Evolutionary conservation across 2,113 vertebrate species (phyloP), one percentile per base, ranked within the genome.

Genomic region (Pungitius pungitius): DNA sequence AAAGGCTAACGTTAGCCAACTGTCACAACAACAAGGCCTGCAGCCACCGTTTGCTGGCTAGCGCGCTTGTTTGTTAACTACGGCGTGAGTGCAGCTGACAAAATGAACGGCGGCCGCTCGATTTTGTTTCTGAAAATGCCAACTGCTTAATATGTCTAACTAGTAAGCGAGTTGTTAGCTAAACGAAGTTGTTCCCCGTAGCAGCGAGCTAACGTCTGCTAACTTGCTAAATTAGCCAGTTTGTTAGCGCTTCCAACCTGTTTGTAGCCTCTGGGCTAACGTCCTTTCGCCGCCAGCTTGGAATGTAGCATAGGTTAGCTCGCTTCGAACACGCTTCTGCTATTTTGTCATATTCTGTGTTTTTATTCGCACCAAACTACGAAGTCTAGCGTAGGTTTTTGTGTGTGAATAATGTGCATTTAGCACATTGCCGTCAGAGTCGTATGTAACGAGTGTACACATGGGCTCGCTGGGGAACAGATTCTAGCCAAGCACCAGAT

Each of bases 1-100:
- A 91, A 79, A 76, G 1, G 84, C 83, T 91, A 89, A 87, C 58
- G 77, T 62, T 87, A 88, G 89, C 90, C 51, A 84, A 81, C 88
- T 87, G 88, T 89, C 89, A 92, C 72, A 91, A 89, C 88, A 90
- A 82, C 82, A 85, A 85, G 91, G 90, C 90, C 91, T 20, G 56
- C 61, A 43, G 68, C 78, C 76, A 18, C 30, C 52, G 73, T 35
- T 30, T 49, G 73, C 18, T 69, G n/a, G 51, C 57, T 75, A 67
- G 57, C 61, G 60, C 35, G 67, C 60, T 18, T 27, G 27, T 58
- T 70, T 9, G 8, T 11, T 40, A 45, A 35, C 39, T 33, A 26
- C 26, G 8, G 3, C 17, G 9, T 42, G 6, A 49, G 66, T 30
- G 3, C 8, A 17, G 1, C 14, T 1, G 15, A 17, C 15, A n/a